A percentile compares a stretch with the other conserved stretches of the same genome.
These are phyloP conservation scores for Choloepus hoffmanni DNA, from an alignment of 2,113 vertebrate species.

Conservation along the genomic window DNA sequence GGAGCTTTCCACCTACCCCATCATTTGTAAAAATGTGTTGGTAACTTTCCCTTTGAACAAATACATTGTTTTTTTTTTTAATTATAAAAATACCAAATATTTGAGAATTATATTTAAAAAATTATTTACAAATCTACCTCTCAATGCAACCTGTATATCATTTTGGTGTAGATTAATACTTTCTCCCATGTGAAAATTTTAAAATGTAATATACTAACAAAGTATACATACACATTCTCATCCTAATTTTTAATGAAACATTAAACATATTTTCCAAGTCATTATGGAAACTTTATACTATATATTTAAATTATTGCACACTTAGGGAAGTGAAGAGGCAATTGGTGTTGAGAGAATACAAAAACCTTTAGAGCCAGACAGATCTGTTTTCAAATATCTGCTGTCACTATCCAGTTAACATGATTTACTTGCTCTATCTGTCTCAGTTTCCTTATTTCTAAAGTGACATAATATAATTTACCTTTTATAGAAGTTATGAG, in stretches of 20 bases:
- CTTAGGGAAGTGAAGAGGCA: not conserved
- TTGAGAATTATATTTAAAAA: conserved; percentile 29
- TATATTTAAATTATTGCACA: not conserved
- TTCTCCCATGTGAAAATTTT: not conserved
- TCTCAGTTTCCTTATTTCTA: not conserved
- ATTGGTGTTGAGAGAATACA: not conserved
- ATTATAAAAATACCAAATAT: not conserved
- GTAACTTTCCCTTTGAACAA: conserved; percentile 22
- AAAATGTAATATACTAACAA: not conserved
- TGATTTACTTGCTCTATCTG: not conserved
- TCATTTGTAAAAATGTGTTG: not conserved
- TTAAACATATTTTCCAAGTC: not conserved
- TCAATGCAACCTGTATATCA: not conserved
- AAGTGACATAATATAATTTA: not conserved
- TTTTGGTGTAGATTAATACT: not conserved
- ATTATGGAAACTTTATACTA: too few relatives aligned
- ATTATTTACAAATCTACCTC: not conserved
- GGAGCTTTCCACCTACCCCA: not conserved
- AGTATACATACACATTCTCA: not conserved
- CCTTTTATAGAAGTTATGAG: not conserved
- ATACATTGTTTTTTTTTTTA: not conserved
- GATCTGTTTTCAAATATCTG: not conserved
- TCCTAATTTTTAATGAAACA: not conserved
- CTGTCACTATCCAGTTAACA: not conserved
- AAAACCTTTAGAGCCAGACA: not conserved